These are phyloP conservation scores for Ceyx melanurus DNA, from an alignment of 2,113 vertebrate species.

Conservation along the genomic window DNA sequence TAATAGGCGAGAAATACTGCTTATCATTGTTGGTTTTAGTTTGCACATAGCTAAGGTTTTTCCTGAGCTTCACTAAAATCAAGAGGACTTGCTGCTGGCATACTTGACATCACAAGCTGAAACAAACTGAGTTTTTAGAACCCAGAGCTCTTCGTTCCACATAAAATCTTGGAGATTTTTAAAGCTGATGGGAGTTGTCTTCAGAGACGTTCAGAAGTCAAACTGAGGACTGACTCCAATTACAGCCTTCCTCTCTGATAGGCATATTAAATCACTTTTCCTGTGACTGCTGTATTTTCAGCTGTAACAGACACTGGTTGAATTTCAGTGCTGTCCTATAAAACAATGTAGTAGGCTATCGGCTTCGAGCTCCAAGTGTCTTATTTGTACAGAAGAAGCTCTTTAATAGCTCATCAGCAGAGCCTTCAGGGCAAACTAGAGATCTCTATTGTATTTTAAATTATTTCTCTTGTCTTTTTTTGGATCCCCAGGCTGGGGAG, in stretches of 20 bases:
- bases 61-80: neutral
- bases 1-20: neutral
- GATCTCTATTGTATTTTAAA: slow-evolving; percentile 51
- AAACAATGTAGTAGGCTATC: slow-evolving; percentile 19
- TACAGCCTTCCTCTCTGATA: slow-evolving; percentile 19
- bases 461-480: slow-evolving; percentile 44
- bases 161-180: neutral
- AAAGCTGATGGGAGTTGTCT: slow-evolving; percentile 8
- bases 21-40: neutral
- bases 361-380: slow-evolving; percentile 1
- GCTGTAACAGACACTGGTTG: slow-evolving; percentile 27
- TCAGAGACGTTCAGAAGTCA: slow-evolving; percentile 10
- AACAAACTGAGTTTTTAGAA: neutral
- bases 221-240: slow-evolving; percentile 3
- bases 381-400: slow-evolving; percentile 15
- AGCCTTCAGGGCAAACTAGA: slow-evolving; percentile 16
- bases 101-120: neutral
- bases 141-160: neutral
- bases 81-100: neutral
- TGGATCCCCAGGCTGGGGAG: neutral
- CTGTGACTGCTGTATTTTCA: slow-evolving; percentile 26
- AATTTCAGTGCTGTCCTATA: slow-evolving; percentile 19
- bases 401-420: slow-evolving; percentile 51
- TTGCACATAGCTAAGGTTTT: neutral
- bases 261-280: slow-evolving; percentile 44